Evolutionary conservation across 2,797 vertebrate genomes (phyloP), one percentile per base, ranked within the genome.

Genomic region (Adrianichthys oophorus): DNA sequence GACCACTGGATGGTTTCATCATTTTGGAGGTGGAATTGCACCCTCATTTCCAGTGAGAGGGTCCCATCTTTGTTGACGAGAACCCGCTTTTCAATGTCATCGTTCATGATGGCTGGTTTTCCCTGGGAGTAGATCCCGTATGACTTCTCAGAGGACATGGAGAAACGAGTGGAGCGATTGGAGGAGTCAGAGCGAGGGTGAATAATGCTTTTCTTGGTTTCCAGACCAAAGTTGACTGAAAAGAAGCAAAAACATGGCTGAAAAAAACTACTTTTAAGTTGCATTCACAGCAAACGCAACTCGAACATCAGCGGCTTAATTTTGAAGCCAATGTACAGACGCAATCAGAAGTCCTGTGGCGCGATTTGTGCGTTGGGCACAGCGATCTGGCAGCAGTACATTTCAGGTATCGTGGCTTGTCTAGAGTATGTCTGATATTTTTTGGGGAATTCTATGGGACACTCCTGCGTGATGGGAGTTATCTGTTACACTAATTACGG

Each of bases 11-110:
- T 62, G 0, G 87, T 88, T 67, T 97, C 94, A 0, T 95, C 90
- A 0, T 90, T 92, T 0, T 92, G 87, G 17, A 97, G 83, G n/a
- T 89, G 93, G 74, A 98, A 94, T 7, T 94, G 93, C 1, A 98
- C 94, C 58, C 88, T 95, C 95, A 98, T 97, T 85, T 98, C 95
- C 1, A 98, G 93, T 0, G 95, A 95, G 13, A 98, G 82, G 74
- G 95, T 97, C 40, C 96, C 95, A 0, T 97, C 96, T 73, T 96
- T 93, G 41, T 97, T 96, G 68, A 95, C 74, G 0, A 90, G 71
- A 1, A 97, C 93, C 0, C 91, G 88, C 76, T 97, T 97, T 72
- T 96, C 93, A 1, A 97, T 90, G 74, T 95, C 92, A 0, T 96
- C 94, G 0, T 93, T 92, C 13, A 86, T 60, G 0, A 89, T 85